Evolutionary conservation across 2,797 vertebrate genomes (phyloP), one percentile per base, ranked within the genome.

Genomic region (Okamejei kenojei): DNA sequence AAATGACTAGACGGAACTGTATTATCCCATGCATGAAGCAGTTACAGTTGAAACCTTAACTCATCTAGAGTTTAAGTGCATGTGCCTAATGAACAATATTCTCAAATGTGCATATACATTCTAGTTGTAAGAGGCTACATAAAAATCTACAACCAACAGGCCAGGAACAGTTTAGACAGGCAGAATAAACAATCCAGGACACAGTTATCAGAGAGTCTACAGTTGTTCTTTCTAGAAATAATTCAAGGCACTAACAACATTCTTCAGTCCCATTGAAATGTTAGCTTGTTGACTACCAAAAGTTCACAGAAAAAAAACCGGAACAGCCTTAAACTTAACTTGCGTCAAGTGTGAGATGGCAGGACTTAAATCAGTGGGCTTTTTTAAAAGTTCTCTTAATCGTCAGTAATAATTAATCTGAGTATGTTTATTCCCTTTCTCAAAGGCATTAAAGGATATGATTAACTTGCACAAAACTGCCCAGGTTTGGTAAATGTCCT

Each of bases 41-140:
- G 23, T 91, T 91, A 21, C 90, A 29, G 35, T 35, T 91, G 68
- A 73, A 68, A 68, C 35, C 19, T 71, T 91, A 21, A 90, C 23
- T 91, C 88, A 74, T 73, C 88, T 91, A 35, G 26, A 91, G 73
- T 91, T 71, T 74, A 91, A 91, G 10, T 29, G 26, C 9, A 29
- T 45, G 45, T 74, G 90, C 35, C 6, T 91, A 45, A 91, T 73
- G 68, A 45, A 90, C 1, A 35, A 54, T 91, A 68, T 73, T 35
- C 90, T 35, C 71, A 90, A 90, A 74, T 54, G 21, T 29, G 71
- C 35, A 74, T 73, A 0, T 3, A 19, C 54, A 4, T 26, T 82
- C 23, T 61, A 15, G 23, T 65, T 38, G 29, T 32, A 71, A 71
- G 7, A 90, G 32, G 11, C 68, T 26, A 91, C 38, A 38, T 35